Evolutionary conservation across 2,888 invertebrate genomes (phyloP).

Genomic region (Drosophila mercatorum): DNA sequence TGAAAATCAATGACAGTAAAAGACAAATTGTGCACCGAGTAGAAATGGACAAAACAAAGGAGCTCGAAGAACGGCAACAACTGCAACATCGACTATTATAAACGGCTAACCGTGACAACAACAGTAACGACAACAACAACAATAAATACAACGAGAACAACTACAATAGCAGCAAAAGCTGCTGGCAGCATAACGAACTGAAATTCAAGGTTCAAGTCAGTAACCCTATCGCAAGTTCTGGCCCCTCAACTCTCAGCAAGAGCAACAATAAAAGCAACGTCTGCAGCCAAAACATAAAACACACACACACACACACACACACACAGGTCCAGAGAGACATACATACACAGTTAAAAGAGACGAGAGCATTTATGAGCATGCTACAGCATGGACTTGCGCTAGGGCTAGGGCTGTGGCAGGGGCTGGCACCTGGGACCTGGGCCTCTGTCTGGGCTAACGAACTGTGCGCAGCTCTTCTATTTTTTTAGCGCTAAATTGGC

Average conservation of each 20-base stretch:
- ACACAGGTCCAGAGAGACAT: background rate
- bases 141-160: conserved; percentile 14
- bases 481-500: conserved; percentile 68
- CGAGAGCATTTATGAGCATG: conserved; percentile 34
- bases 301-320: conserved; percentile 3
- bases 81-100: conserved; percentile 60
- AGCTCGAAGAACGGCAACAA: conserved; percentile 34
- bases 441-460: conserved; percentile 60
- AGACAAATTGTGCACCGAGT: conserved; percentile 77
- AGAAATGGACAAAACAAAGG: conserved; percentile 67
- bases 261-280: conserved; percentile 72
- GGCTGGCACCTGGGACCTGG: background rate
- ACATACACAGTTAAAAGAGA: background rate
- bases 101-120: conserved; percentile 71
- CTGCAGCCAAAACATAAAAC: conserved; percentile 60
- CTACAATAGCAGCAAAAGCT: conserved; percentile 32
- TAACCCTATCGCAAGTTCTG: conserved; percentile 74
- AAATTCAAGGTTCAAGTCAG: conserved; percentile 81
- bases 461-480: conserved; percentile 42
- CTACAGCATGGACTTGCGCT: conserved; percentile 1
- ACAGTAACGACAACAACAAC: conserved; percentile 28
- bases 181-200: conserved; percentile 68
- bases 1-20: conserved; percentile 80
- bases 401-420: background rate
- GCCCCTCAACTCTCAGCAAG: conserved; percentile 39